A percentile compares a stretch with the other conserved stretches of the same genome.
These are phyloP conservation scores for Alcedo atthis DNA, from an alignment of 2,797 vertebrate genomes.

Conservation along the genomic window DNA sequence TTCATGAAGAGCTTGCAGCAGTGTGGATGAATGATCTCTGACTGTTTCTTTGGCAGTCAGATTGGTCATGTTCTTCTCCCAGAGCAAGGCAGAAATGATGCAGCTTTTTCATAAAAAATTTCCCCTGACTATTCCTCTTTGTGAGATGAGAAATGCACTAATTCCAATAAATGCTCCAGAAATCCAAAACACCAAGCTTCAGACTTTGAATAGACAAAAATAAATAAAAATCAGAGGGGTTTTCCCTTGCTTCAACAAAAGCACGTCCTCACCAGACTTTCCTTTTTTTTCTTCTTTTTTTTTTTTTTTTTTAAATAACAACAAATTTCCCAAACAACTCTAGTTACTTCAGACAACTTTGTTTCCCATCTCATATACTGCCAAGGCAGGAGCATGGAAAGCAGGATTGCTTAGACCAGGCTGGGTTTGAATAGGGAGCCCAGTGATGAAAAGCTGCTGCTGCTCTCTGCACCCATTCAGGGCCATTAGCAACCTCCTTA, in stretches of 20 bases:
- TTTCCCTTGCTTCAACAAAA: slow-evolving; percentile 25
- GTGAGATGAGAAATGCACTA: background rate
- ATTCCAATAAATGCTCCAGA: background rate
- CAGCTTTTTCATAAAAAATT: background rate
- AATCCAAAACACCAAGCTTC: background rate
- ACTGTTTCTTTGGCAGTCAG: background rate
- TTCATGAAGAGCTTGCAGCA: background rate
- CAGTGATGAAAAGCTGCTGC: background rate
- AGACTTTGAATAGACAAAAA: background rate
- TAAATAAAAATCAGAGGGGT: slow-evolving; percentile 25
- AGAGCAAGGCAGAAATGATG: background rate
- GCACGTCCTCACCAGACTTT: background rate
- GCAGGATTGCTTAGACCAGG: slow-evolving; percentile 7
- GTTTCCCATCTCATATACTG: background rate
- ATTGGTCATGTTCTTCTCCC: fast-evolving
- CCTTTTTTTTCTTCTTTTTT: too few relatives aligned
- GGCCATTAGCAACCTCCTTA: background rate
- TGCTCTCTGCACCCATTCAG: background rate
- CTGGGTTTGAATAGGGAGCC: background rate
- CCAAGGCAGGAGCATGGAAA: background rate
- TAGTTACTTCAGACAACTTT: background rate
- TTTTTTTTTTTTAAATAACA: background rate
- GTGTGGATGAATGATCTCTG: background rate
- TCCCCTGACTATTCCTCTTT: background rate
- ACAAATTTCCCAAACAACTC: slow-evolving; percentile 15